Conservation (phyloP, 2,113 vertebrate species). For the Platichthys stellatus region DNA sequence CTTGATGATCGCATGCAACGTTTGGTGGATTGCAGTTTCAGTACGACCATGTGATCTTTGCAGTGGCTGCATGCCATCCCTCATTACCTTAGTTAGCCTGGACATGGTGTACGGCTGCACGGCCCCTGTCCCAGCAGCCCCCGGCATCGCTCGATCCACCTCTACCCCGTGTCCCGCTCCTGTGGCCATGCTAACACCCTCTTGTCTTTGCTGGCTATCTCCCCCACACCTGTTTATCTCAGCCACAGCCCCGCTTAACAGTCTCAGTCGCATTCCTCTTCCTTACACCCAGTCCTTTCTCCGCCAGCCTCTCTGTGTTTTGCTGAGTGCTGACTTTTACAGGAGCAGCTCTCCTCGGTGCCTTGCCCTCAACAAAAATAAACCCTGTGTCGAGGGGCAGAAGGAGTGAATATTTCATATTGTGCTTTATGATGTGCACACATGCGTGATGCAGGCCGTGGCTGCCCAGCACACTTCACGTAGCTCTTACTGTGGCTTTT, state of each 20-base stretch:
- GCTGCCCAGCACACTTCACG: constrained; percentile 5
- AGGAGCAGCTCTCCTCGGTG: constrained; percentile 46
- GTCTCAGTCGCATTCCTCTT: constrained; percentile 42
- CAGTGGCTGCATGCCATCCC: constrained; percentile 54
- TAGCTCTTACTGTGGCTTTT: background rate
- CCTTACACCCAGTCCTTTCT: constrained; percentile 23
- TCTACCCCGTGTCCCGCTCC: background rate
- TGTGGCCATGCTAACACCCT: constrained; percentile 23
- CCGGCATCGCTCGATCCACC: background rate
- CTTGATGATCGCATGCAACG: constrained; percentile 36
- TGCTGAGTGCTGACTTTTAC: constrained; percentile 64
- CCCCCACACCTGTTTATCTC: constrained; percentile 33
- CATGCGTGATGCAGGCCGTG: constrained; percentile 39
- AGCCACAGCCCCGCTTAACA: constrained; percentile 3
- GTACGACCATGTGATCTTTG: constrained; percentile 64
- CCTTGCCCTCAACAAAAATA: constrained; percentile 64
- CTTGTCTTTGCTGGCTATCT: constrained; percentile 11
- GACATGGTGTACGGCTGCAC: constrained; percentile 10
- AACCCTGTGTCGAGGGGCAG: constrained; percentile 62
- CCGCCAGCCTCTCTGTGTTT: constrained; percentile 24
- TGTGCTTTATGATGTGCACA: constrained; percentile 49
- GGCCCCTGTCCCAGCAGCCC: constrained; percentile 6
- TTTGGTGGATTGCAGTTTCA: constrained; percentile 50
- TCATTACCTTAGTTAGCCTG: constrained; percentile 48
- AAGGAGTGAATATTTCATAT: constrained; percentile 78